These are phyloP conservation scores for Diadumene lineata DNA, from an alignment of 92 coral and sea anemone species.

Conservation along the genomic window DNA sequence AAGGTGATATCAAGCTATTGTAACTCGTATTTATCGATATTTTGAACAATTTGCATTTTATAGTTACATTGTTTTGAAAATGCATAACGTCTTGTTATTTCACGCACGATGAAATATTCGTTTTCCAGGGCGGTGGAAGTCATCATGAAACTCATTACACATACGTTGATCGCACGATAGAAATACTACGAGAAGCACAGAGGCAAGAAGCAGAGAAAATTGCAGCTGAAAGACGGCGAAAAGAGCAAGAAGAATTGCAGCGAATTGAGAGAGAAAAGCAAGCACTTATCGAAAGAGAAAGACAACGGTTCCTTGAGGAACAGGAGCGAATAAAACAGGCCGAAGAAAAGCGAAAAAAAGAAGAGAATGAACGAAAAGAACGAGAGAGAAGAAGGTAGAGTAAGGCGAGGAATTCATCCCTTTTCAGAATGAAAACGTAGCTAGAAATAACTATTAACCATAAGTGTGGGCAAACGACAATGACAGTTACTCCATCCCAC, in stretches of 20 bases:
- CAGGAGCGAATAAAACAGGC: constrained; percentile 27
- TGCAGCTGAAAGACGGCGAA: constrained; percentile 32
- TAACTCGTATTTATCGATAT: too few relatives aligned
- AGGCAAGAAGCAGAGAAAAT: constrained; percentile 32
- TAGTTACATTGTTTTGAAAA: too few relatives aligned
- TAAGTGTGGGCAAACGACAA: too few relatives aligned
- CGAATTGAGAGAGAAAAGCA: constrained; percentile 32
- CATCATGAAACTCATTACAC: constrained; percentile 41
- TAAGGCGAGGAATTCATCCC: too few relatives aligned
- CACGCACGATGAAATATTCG: not conserved
- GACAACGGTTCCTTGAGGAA: constrained; percentile 25
- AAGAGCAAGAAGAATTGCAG: constrained; percentile 26
- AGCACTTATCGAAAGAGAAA: constrained; percentile 21
- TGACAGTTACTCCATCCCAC: too few relatives aligned
- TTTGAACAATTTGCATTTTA: too few relatives aligned
- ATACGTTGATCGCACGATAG: constrained; percentile 48
- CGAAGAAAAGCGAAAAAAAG: constrained; percentile 31
- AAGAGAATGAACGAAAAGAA: constrained; percentile 16
- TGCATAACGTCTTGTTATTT: not conserved
- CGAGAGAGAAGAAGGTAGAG: constrained; percentile 21
- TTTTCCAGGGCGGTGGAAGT: constrained; percentile 37
- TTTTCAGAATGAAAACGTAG: too few relatives aligned
- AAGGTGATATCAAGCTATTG: too few relatives aligned
- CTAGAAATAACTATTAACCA: too few relatives aligned
- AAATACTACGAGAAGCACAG: constrained; percentile 15